These are phyloP conservation scores for Drosophila mercatorum DNA, from an alignment of 2,888 invertebrate genomes.

Conservation along the genomic window DNA sequence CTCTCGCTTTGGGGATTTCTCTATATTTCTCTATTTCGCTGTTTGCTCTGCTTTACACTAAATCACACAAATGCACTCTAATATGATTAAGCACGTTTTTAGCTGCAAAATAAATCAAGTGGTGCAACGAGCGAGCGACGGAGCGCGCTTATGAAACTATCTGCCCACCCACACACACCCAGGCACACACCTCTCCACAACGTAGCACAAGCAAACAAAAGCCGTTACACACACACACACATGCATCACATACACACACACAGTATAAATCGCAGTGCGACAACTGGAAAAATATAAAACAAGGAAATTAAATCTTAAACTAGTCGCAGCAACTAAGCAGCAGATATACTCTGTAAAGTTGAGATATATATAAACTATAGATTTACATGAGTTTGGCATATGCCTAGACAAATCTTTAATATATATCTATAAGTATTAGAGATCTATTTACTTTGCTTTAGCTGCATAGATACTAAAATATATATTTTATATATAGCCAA, in stretches of 20 bases:
- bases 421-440: no score
- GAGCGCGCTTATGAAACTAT: conserved; percentile 55
- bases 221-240: conserved; percentile 37
- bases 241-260: background rate
- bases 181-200: conserved; percentile 2
- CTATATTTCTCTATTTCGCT: conserved; percentile 32
- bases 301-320: conserved; percentile 17
- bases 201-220: conserved; percentile 62
- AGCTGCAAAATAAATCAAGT: conserved; percentile 79
- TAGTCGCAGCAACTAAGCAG: conserved; percentile 1
- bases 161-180: conserved; percentile 30
- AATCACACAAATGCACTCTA: conserved; percentile 80
- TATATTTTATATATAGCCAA: background rate
- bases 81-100: conserved; percentile 82
- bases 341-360: conserved; percentile 25
- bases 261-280: conserved; percentile 35
- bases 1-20: conserved; percentile 6
- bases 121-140: conserved; percentile 56
- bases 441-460: no score
- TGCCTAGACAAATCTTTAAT: background rate
- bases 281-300: conserved; percentile 29
- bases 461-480: no score
- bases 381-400: background rate
- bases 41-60: conserved; percentile 58
- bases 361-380: no score